phyloP scores from a whole-genome alignment of 2,888 invertebrate species.

The Dryobotodes eremita region DNA sequence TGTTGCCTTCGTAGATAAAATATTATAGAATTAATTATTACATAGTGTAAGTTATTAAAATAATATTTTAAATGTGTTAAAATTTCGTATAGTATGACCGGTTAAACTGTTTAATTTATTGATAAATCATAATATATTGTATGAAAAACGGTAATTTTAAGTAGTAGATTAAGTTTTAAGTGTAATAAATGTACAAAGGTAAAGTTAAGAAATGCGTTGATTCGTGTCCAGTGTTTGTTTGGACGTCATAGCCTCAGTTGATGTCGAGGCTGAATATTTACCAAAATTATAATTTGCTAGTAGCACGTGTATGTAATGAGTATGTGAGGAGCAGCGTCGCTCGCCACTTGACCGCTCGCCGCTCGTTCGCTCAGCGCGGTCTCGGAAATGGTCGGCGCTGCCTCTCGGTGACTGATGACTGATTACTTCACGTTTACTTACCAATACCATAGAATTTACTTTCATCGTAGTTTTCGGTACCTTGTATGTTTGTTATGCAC shows the following conservation, averaged over 20 bases:
- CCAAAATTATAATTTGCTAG: constrained; percentile 62
- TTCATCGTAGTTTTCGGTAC: constrained; percentile 62
- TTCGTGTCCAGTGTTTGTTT: constrained; percentile 67
- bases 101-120: constrained; percentile 81
- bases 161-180: constrained; percentile 61
- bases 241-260: constrained; percentile 65
- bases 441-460: constrained; percentile 61
- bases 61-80: constrained; percentile 65
- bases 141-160: constrained; percentile 68
- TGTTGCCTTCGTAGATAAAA: constrained; percentile 86
- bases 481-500: constrained; percentile 86
- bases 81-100: constrained; percentile 71
- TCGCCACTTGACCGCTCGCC: not conserved
- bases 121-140: constrained; percentile 73
- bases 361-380: not conserved
- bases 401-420: constrained; percentile 65
- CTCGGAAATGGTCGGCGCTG: constrained; percentile 39
- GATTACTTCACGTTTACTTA: constrained; percentile 63
- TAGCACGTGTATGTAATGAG: constrained; percentile 59
- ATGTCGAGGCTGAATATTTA: constrained; percentile 63
- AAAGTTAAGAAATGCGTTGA: constrained; percentile 64
- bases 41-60: constrained; percentile 50
- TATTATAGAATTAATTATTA: constrained; percentile 58
- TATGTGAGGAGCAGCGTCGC: constrained; percentile 37
- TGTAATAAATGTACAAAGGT: constrained; percentile 77